Percentiles rank a stretch among this genome's conserved stretches.
Conservation (phyloP, 2,113 vertebrate species). For the Neolamprologus sp. region DNA sequence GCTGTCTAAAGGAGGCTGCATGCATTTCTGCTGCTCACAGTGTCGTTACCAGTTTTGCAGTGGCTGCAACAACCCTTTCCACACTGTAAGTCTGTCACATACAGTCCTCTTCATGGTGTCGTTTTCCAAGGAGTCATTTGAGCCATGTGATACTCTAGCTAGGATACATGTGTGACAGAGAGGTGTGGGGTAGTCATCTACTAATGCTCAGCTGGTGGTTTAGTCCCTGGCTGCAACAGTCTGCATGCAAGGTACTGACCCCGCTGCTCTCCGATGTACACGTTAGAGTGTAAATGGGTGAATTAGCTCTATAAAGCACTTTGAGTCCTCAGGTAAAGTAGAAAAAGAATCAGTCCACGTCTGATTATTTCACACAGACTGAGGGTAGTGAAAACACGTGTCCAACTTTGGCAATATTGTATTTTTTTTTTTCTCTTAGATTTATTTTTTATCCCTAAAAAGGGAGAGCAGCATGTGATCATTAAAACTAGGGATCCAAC, state of each 20-base stretch:
- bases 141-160: neutral
- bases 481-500: neutral
- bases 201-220: neutral
- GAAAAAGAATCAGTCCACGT: neutral
- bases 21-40: constrained; percentile 88
- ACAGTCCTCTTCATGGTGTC: neutral
- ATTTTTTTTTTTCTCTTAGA: too few relatives aligned
- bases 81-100: constrained; percentile 60
- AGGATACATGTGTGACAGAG: neutral
- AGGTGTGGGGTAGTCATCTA: neutral
- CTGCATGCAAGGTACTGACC: neutral
- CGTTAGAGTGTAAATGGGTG: neutral
- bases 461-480: neutral
- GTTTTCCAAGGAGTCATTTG: neutral
- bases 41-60: constrained; percentile 90
- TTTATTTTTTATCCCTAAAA: neutral
- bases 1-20: constrained; percentile 85
- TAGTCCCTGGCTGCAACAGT: neutral
- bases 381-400: neutral
- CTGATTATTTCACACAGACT: neutral
- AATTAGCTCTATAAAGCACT: neutral
- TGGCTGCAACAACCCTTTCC: constrained; percentile 85
- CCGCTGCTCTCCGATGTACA: neutral
- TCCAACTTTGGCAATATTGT: neutral
- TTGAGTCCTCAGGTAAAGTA: fast-evolving